Percentiles rank a stretch among this genome's conserved stretches.
Evolutionary conservation across 2,113 vertebrate genomes (phyloP).

Genomic region (Lichenostomus cassidix): DNA sequence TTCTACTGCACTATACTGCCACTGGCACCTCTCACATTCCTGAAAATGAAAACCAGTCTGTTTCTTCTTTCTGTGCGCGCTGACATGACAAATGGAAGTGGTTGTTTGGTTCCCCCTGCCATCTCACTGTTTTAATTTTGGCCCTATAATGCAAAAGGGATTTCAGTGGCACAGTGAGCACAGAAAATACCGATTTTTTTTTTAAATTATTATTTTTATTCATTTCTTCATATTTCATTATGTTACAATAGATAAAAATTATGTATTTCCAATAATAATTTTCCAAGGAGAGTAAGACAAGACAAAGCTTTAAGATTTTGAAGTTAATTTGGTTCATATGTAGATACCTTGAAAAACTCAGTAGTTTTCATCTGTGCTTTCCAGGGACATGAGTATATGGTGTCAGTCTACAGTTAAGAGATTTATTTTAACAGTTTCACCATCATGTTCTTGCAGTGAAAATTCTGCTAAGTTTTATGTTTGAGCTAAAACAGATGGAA

Average conservation of each 20-base stretch:
- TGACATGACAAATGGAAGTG: background rate
- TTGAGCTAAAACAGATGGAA: conserved; percentile 52
- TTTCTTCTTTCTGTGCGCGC: background rate
- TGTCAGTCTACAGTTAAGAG: background rate
- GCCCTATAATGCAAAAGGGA: background rate
- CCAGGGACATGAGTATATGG: background rate
- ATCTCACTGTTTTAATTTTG: background rate
- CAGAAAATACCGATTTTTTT: background rate
- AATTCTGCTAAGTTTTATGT: conserved; percentile 25
- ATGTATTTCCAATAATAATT: background rate
- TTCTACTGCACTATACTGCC: fast-evolving
- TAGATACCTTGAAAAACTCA: background rate
- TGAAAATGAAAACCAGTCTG: background rate
- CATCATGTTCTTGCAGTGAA: background rate
- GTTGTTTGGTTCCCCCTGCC: background rate
- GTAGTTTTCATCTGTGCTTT: background rate
- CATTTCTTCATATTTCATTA: background rate
- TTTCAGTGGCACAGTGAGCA: background rate
- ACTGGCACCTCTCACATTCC: background rate
- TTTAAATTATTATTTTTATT: background rate
- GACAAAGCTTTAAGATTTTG: background rate
- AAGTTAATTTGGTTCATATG: background rate
- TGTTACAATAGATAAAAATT: background rate
- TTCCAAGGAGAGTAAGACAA: background rate
- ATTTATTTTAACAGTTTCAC: background rate